Evolutionary conservation across 2,113 vertebrate genomes (phyloP), one percentile per base, ranked within the genome.

Genomic region (Malaclemys terrapin): DNA sequence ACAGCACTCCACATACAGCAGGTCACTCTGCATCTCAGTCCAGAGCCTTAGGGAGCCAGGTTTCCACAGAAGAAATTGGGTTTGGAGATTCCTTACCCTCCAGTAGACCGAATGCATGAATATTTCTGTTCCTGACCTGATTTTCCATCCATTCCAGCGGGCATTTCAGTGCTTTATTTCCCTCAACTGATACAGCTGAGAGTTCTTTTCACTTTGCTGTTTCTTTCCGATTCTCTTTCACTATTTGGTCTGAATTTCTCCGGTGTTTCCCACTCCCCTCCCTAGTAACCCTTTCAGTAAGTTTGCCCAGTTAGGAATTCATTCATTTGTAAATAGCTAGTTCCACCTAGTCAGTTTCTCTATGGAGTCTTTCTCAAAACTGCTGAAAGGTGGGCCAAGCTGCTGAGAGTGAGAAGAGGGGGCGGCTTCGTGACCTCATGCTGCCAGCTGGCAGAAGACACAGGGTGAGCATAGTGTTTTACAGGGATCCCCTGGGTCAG

Each of bases 1-100:
- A 89, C 91, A 96, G 84, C 90, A 93, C 54, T 93, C 91, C 92
- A 94, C 95, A 96, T 95, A 96, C 96, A 95, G 97, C 83, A 95
- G 95, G 92, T 90, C 88, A 94, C 88, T 96, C 91, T 95, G 80
- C 53, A 85, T 93, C 85, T 97, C 45, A 3, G 0, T 95, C 96
- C 90, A 93, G 84, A 95, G 82, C 95, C 93, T 94, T 92, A 83
- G 94, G 96, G 94, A 97, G 93, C 86, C 93, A 94, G 94, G 86
- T 96, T 93, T 95, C 94, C 85, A 97, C 87, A 93, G 94, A 97
- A 97, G 94, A 97, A 96, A 88, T 89, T 57, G 88, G 56, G 54
- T 89, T 93, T 97, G 92, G 91, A 97, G 94, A 96, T 92, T 95
- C 90, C 72, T 95, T 89, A 86, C 89, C 56, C 78, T 95, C 93